Evolutionary conservation across 2,888 invertebrate species (phyloP), one percentile per base, ranked within the genome.

Genomic region (Pherbina coryleti): DNA sequence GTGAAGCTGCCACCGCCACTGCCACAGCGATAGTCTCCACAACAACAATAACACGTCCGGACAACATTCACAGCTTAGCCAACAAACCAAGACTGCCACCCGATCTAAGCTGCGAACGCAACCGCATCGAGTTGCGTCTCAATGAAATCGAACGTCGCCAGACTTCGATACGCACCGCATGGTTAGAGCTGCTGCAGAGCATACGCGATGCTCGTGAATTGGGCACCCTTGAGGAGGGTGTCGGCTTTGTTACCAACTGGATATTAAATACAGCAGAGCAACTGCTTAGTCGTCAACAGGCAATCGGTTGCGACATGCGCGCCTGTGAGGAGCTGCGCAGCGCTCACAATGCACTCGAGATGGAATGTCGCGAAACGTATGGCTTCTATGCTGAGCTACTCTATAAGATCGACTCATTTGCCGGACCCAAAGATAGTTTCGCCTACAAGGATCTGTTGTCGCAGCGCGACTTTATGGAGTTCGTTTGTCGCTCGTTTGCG

Each of bases 391-490:
- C 95, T 0, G 95, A 95, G 85, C 87, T 95, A 64, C 91, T 95
- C 14, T 94, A 95, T 86, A 93, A 93, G 88, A 93, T 95, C 72
- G 93, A 93, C 70, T 90, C 91, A 66, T 90, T 94, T 77, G 90
- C 92, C 0, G 90, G 90, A 53, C 89, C 76, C 90, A 85, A 83
- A 67, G 82, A 80, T 1, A 78, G 80, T 17, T 79, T 84, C 44
- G 90, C 90, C 62, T 91, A 91, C 62, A 92, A 91, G 84, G 94
- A 95, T 87, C 89, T 96, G 69, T 90, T 92, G 79, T 93, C 94
- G 0, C 94, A 95, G 84, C 91, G 93, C 80, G 95, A 95, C 85
- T 95, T 95, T 86, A 95, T 96, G 94, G 94, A 95, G 89, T 95
- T 94, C 79, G 93, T 95, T 0, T 95, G 94, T 84, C 92, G 94